Evolutionary conservation across 2,888 invertebrate genomes (phyloP).

Genomic region (Myopa testacea): DNA sequence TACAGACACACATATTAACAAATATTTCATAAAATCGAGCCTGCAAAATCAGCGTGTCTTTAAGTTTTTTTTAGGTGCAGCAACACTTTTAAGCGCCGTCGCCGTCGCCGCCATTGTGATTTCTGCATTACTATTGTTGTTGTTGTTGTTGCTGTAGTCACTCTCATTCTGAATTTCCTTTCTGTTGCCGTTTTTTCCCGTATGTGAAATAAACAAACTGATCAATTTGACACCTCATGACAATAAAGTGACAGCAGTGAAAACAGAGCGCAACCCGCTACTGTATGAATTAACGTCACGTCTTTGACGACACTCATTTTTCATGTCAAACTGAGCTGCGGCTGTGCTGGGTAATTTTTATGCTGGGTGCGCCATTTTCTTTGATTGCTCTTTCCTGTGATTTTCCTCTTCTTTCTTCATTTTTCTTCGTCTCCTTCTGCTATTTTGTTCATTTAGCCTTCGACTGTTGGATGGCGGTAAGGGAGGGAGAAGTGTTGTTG

Average conservation of each 20-base stretch:
- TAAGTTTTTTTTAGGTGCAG: conserved; percentile 23
- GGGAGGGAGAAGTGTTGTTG: neutral
- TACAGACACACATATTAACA: neutral
- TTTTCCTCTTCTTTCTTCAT: neutral
- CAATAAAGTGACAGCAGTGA: neutral
- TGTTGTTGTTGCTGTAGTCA: neutral
- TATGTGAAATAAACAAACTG: neutral
- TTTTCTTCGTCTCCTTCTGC: neutral
- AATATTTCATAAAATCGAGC: conserved; percentile 12
- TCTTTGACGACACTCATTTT: neutral
- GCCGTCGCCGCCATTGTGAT: neutral
- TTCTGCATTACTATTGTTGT: neutral
- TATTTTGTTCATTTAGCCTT: neutral
- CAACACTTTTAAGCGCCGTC: neutral
- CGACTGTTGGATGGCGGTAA: neutral
- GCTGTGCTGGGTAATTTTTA: too few species aligned
- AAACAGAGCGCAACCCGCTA: neutral
- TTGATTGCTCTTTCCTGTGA: neutral
- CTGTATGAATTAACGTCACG: neutral
- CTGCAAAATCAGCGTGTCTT: conserved; percentile 22
- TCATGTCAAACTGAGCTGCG: neutral
- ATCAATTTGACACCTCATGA: conserved; percentile 1
- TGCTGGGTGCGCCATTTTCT: neutral
- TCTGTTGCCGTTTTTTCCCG: neutral
- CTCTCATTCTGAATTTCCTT: neutral